phyloP scores from a whole-genome alignment of 2,113 vertebrate genomes.

The Podiceps cristatus region DNA sequence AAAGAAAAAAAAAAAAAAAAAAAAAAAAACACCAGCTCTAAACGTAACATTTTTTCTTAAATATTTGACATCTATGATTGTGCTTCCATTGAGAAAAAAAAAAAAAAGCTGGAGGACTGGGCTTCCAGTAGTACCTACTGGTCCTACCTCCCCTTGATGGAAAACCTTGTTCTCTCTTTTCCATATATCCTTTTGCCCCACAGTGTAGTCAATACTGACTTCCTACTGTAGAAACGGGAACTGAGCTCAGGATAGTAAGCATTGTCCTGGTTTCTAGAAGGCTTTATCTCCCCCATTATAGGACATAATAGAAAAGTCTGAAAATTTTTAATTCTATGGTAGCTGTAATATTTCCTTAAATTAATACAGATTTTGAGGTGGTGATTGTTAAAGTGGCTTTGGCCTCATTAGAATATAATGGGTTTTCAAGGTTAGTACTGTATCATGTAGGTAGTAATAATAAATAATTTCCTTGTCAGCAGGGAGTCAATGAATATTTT shows the following conservation, averaged over 20 bases:
- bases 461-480: conserved; percentile 73
- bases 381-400: background rate
- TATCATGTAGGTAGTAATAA: conserved; percentile 70
- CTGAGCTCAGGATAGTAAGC: background rate
- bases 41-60: background rate
- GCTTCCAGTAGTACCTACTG: background rate
- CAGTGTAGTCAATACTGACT: background rate
- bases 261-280: background rate
- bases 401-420: conserved; percentile 64
- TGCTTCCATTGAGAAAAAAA: background rate
- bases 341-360: background rate
- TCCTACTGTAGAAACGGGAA: background rate
- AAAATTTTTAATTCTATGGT: background rate
- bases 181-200: background rate
- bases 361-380: conserved; percentile 11
- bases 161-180: background rate
- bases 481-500: conserved; percentile 73
- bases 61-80: background rate
- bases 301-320: background rate
- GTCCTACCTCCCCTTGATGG: background rate
- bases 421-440: conserved; percentile 70
- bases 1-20: background rate
- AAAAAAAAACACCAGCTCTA: background rate
- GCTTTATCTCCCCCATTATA: background rate
- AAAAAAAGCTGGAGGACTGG: background rate